These are phyloP conservation scores for Drosophila borealis DNA, from an alignment of 2,888 invertebrate genomes.

Conservation along the genomic window DNA sequence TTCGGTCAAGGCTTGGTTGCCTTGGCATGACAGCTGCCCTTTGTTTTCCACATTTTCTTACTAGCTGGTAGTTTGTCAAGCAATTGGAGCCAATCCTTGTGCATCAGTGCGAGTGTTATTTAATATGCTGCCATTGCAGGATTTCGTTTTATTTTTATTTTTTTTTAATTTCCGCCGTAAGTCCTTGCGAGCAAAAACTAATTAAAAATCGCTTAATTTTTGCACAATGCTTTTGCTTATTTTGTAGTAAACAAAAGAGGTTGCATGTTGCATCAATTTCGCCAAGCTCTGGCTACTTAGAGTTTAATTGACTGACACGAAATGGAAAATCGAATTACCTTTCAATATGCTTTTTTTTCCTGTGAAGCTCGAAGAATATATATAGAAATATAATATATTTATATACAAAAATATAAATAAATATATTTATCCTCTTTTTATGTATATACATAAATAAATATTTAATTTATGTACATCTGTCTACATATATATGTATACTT, in stretches of 20 bases:
- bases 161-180: background rate
- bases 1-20: background rate
- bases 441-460: background rate
- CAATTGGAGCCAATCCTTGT: background rate
- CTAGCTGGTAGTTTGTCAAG: constrained; percentile 25
- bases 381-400: no score
- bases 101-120: background rate
- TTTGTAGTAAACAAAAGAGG: constrained; percentile 37
- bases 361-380: no score
- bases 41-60: constrained; percentile 6
- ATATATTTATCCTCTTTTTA: no score
- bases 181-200: constrained; percentile 46
- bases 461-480: background rate
- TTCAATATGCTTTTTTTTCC: no score
- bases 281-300: background rate
- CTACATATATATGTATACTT: no score
- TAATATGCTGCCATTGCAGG: constrained; percentile 1
- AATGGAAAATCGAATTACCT: background rate
- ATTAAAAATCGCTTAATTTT: constrained; percentile 66
- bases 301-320: constrained; percentile 1
- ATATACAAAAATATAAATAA: no score
- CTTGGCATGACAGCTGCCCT: background rate
- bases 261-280: constrained; percentile 20
- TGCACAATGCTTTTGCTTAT: constrained; percentile 56
- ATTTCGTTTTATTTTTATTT: background rate